Base-by-base conservation (phyloP, 2,888 invertebrate genomes). In the Agonopterix subpropinquella region DNA sequence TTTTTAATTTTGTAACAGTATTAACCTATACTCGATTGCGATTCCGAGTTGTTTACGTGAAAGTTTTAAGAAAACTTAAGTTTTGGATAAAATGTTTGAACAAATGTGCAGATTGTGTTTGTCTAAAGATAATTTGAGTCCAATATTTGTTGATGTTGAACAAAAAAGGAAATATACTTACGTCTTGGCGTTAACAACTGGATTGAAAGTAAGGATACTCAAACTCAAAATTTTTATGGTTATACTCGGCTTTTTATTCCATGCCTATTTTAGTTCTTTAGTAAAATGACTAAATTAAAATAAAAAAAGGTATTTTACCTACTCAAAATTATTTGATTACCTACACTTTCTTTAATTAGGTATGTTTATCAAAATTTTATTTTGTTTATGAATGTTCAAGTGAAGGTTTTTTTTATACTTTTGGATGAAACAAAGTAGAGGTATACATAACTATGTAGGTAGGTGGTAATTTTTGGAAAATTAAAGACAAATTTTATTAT, bases 21-120 rank as follows among this genome's bases (percentile, higher is more conserved):
- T 11, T n/a, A n/a, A 39, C 10, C 35, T 36, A 44, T 44, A 44
- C 44, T 44, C 44, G 35, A 36, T n/a, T 44, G 15, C n/a, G 13
- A 43, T 11, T 43, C 4, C 39, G 7, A 7, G 7, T 28, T 28
- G 28, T 28, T 28, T 28, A 28, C 28, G 28, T 28, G 28, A 28
- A 28, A 28, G 28, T 28, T 18, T 2, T 28, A 28, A 7, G 28
- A 39, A 39, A 39, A 39, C 39, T 9, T 39, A 39, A 39, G n/a
- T 39, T 39, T n/a, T 39, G 39, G 9, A 39, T 36, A 52, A 49
- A 54, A 55, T 56, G 53, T 43, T n/a, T 2, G 39, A 39, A 39
- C 10, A 39, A 39, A 36, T 53, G 28, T 68, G 68, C 43, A 57
- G 68, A 56, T 59, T 68, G 37, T 68, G 67, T 52, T 55, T 67